These are phyloP conservation scores for Pyxicephalus adspersus DNA, from an alignment of 2,113 vertebrate species.

Conservation along the genomic window DNA sequence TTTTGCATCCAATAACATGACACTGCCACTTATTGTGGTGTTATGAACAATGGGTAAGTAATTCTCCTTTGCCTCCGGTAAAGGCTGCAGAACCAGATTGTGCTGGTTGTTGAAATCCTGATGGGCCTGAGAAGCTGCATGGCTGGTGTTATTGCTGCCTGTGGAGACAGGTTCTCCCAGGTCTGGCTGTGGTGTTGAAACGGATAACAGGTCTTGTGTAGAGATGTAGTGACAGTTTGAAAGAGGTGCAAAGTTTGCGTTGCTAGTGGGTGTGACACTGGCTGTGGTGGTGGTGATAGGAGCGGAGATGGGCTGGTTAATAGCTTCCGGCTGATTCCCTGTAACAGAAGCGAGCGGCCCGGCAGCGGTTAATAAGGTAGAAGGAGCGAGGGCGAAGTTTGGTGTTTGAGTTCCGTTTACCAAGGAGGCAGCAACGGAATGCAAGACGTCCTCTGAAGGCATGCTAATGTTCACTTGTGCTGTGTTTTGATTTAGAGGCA, in stretches of 20 bases:
- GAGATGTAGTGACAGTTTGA: slow-evolving; percentile 79
- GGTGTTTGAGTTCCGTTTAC: slow-evolving; percentile 75
- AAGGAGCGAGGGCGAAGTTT: slow-evolving; percentile 73
- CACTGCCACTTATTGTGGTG: slow-evolving; percentile 72
- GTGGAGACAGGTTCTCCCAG: slow-evolving; percentile 71
- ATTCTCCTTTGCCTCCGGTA: slow-evolving; percentile 80
- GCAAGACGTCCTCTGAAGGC: slow-evolving; percentile 75
- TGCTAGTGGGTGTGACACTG: slow-evolving; percentile 83
- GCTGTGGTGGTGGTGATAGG: slow-evolving; percentile 77
- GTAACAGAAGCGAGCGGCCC: slow-evolving; percentile 73
- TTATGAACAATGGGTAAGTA: slow-evolving; percentile 83
- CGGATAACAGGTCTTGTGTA: slow-evolving; percentile 76
- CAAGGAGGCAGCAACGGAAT: slow-evolving; percentile 72
- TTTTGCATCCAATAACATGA: slow-evolving; percentile 80
- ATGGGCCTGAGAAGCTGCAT: slow-evolving; percentile 70
- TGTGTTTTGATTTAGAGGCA: slow-evolving; percentile 84
- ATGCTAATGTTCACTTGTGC: slow-evolving; percentile 80
- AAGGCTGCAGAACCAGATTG: slow-evolving; percentile 80
- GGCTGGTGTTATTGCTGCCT: slow-evolving; percentile 66
- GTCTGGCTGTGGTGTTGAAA: slow-evolving; percentile 68
- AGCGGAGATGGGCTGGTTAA: slow-evolving; percentile 71
- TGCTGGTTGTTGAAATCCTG: slow-evolving; percentile 78
- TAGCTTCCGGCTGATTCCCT: slow-evolving; percentile 41
- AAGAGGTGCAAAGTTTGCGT: slow-evolving; percentile 78
- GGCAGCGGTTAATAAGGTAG: slow-evolving; percentile 73